These are phyloP conservation scores for Drosophila sechellia DNA, from an alignment of 1,140 invertebrate species.

Conservation along the genomic window DNA sequence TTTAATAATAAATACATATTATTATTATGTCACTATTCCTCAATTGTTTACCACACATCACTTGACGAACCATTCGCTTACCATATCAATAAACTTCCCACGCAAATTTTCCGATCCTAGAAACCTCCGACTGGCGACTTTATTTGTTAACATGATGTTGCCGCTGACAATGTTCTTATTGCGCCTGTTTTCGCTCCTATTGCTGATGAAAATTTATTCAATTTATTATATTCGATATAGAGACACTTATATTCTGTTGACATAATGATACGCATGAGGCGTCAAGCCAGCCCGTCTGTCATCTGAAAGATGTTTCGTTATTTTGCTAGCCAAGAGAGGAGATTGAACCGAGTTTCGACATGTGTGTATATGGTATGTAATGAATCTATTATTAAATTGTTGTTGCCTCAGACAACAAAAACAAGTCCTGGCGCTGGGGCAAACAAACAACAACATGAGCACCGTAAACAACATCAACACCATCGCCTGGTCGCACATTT, in stretches of 20 bases:
- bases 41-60: constrained; percentile 47
- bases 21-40: neutral
- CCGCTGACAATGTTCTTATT: constrained; percentile 40
- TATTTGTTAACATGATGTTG: constrained; percentile 74
- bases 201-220: constrained; percentile 82
- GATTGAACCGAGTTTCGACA: constrained; percentile 2
- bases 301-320: constrained; percentile 51
- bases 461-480: constrained; percentile 57
- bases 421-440: constrained; percentile 35
- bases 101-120: neutral
- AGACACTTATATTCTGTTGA: constrained; percentile 75
- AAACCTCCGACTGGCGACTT: constrained; percentile 9
- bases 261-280: constrained; percentile 69
- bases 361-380: constrained; percentile 60
- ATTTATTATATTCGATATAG: constrained; percentile 80
- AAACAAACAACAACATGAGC: constrained; percentile 49
- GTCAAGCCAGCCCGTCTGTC: constrained; percentile 37
- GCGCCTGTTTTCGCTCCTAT: constrained; percentile 66
- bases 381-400: constrained; percentile 83
- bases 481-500: constrained; percentile 56
- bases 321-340: constrained; percentile 54
- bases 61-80: constrained; percentile 14
- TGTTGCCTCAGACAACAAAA: constrained; percentile 70
- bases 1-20: no score
- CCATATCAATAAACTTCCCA: neutral